Conservation (phyloP, 2,113 vertebrate species). For the Emydura subglobosa region DNA sequence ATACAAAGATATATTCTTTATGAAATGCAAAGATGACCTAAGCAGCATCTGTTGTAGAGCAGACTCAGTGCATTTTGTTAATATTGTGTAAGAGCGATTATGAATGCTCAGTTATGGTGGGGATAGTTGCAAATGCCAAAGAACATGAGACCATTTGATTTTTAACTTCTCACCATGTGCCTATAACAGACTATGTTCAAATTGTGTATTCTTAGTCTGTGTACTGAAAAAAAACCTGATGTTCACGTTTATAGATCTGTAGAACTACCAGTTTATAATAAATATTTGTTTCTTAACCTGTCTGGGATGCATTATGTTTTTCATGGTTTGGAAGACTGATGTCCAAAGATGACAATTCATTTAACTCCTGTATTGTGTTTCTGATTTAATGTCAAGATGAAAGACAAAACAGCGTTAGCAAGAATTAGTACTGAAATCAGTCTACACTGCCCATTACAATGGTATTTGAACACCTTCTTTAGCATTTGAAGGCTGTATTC, state of each 20-base stretch:
- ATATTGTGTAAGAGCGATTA: conserved; percentile 51
- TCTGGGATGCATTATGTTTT: conserved; percentile 1
- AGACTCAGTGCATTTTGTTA: conserved; percentile 4
- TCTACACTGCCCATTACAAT: background rate
- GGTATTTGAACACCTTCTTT: background rate
- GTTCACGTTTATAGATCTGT: conserved; percentile 56
- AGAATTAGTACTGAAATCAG: background rate
- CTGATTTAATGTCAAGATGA: background rate
- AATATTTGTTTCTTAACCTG: conserved; percentile 55
- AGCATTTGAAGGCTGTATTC: background rate
- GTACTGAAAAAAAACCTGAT: conserved; percentile 12
- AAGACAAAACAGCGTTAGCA: background rate
- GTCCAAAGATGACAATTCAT: background rate
- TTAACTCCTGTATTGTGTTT: background rate
- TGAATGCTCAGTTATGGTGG: background rate
- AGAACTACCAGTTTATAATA: conserved; percentile 66
- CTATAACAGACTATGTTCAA: conserved; percentile 37
- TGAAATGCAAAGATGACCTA: background rate
- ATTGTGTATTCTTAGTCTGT: conserved; percentile 40
- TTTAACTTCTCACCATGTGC: conserved; percentile 52
- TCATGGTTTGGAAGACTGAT: background rate
- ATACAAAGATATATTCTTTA: background rate
- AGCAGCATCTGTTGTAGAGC: background rate
- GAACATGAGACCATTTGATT: background rate
- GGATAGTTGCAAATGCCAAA: conserved; percentile 22